Evolutionary conservation across 1,140 invertebrate species (phyloP), one percentile per base, ranked within the genome.

Genomic region (Magallana angulata): DNA sequence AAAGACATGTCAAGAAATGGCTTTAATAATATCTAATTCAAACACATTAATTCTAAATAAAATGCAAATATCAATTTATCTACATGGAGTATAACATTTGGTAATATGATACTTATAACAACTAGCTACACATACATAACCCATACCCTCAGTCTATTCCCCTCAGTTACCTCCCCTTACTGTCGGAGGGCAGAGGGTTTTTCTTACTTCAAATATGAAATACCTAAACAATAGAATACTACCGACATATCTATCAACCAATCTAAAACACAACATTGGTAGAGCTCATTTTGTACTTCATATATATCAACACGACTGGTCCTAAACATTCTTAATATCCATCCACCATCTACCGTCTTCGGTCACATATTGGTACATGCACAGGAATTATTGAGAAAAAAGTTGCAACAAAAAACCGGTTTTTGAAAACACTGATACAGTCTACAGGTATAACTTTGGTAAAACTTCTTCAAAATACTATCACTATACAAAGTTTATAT

Each of bases 21-120:
- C 36, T 76, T 76, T 76, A 62, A 30, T 76, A 76, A 76, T 76
- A 76, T 76, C 68, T 76, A 76, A 76, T 9, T 76, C 11, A 64
- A 76, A 76, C 68, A 30, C 30, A 76, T 11, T 76, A 76, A 76
- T 76, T 76, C 68, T 76, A 76, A 76, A 76, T 76, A 76, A 76
- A 76, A 76, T 76, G 68, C 68, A 76, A 76, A 76, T 76, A 76
- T 76, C 68, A 76, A 76, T 76, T 71, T 76, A 76, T 76, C 68
- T 76, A 76, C 68, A 76, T 14, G 68, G 68, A 76, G 68, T 76
- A 76, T 76, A 76, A 76, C 68, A 76, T 24, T 76, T n/a, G 16
- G 64, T 68, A 68, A 76, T 71, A 71, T 71, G 64, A 76, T 76
- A 76, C 14, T 76, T 18, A 30, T 76, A 76, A 76, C 68, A 76